These are phyloP conservation scores for Peromyscus eremicus DNA, from an alignment of 2,797 vertebrate genomes.

Conservation along the genomic window DNA sequence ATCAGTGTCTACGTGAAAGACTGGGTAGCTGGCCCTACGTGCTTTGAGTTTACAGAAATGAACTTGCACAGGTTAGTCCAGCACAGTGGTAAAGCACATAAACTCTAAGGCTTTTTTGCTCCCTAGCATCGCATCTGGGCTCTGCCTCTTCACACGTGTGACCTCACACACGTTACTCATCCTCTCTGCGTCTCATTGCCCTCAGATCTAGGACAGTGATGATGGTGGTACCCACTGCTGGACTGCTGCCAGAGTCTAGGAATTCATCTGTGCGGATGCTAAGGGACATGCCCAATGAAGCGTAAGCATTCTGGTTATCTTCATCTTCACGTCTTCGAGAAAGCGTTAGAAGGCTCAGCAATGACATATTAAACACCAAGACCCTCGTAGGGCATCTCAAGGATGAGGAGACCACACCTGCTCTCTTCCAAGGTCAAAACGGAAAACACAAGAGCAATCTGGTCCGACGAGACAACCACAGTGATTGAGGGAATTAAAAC, in stretches of 20 bases:
- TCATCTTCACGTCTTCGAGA: not conserved
- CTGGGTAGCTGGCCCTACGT: not conserved
- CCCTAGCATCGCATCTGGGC: not conserved
- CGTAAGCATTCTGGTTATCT: not conserved
- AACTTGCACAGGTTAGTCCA: not conserved
- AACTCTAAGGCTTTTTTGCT: not conserved
- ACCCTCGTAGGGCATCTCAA: not conserved
- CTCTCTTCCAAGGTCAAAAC: slow-evolving; percentile 7
- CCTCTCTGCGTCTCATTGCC: not conserved
- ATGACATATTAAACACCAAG: not conserved
- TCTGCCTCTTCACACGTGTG: not conserved
- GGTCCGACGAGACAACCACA: slow-evolving; percentile 11
- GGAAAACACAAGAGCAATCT: not conserved
- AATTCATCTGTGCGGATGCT: not conserved
- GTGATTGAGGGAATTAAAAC: not conserved
- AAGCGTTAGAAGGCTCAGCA: not conserved
- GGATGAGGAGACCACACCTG: not conserved
- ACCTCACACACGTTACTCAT: not conserved
- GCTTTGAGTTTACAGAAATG: not conserved
- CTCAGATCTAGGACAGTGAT: not conserved
- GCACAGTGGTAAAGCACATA: not conserved
- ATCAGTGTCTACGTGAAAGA: not conserved
- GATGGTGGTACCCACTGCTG: not conserved
- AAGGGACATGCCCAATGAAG: not conserved
- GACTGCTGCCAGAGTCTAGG: not conserved